Base-by-base conservation (phyloP, 2,888 invertebrate species). In the Nomada goodeniana region DNA sequence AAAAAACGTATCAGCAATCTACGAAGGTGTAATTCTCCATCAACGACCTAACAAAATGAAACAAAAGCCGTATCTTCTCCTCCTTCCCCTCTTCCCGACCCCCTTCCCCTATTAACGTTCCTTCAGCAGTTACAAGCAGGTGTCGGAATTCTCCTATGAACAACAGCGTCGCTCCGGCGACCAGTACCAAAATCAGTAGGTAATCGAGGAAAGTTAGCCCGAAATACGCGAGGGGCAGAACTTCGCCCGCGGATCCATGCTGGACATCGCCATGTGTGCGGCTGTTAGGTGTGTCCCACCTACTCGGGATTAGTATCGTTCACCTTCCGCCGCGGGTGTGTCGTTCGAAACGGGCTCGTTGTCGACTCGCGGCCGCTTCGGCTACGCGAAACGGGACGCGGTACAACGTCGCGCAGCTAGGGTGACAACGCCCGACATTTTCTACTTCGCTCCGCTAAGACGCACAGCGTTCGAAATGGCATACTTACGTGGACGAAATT, bases 341-440 rank as follows among this genome's bases (percentile, higher is more conserved):
- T 47, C 47, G 60, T 42, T 10, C 11, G 29, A 64, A 29, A 67
- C 68, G 83, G 57, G 76, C 81, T 65, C 63, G 76, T 82, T 81
- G 85, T 84, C 85, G 83, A 85, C 83, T 73, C 68, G 63, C 63
- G 80, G 88, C 83, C 83, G 83, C 82, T 80, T 77, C 57, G 74
- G 7, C 57, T 23, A n/a, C 23, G 2, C 59, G 74, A 68, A 82
- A 76, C 10, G 76, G 60, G 83, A 69, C 63, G 63, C 59, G 57
- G 81, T 71, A 83, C 78, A 86, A 88, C 83, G 86, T 88, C 86
- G 85, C 82, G 82, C 29, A 55, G 70, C 53, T 70, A 65, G 59
- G 55, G 76, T 55, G 81, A 83, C 85, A 70, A 65, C 69, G 55
- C 72, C 63, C 65, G 84, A 82, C 82, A 84, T 86, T 80, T 83